Percentiles rank a stretch among this genome's conserved stretches.
These are phyloP conservation scores for Amphiura filiformis DNA, from an alignment of 35 echinoderm and acorn worm species.

Conservation along the genomic window DNA sequence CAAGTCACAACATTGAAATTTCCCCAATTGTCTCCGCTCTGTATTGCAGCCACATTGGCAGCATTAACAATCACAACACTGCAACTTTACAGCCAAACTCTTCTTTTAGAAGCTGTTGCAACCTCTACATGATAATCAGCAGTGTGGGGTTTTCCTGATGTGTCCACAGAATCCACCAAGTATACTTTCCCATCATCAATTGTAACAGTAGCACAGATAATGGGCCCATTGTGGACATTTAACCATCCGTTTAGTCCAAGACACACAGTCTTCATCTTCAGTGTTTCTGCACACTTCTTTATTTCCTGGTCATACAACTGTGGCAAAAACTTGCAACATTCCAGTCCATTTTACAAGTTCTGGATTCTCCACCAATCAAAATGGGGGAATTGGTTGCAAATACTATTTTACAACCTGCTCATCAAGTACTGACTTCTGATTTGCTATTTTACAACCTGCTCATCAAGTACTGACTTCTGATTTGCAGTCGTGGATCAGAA, in stretches of 20 bases:
- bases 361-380: conserved; percentile 30
- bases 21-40: too few species aligned
- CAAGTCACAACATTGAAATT: too few species aligned
- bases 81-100: conserved; percentile 4
- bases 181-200: conserved; percentile 25
- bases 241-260: conserved; percentile 38
- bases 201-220: conserved; percentile 8
- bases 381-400: conserved; percentile 25
- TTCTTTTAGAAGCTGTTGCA: background rate
- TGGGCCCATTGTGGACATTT: conserved; percentile 27
- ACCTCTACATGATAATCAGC: conserved; percentile 22
- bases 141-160: conserved; percentile 33
- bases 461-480: conserved; percentile 35
- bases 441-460: conserved; percentile 21
- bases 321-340: background rate
- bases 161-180: conserved; percentile 34
- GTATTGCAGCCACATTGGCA: too few species aligned
- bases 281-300: background rate
- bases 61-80: conserved; percentile 3
- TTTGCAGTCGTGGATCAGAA: conserved; percentile 9
- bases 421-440: conserved; percentile 33
- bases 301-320: background rate
- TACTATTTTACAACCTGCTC: conserved; percentile 19
- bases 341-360: conserved; percentile 13
- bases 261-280: conserved; percentile 17